These are phyloP conservation scores for Phalanger gymnotis DNA, from an alignment of 2,797 vertebrate genomes.

Conservation along the genomic window DNA sequence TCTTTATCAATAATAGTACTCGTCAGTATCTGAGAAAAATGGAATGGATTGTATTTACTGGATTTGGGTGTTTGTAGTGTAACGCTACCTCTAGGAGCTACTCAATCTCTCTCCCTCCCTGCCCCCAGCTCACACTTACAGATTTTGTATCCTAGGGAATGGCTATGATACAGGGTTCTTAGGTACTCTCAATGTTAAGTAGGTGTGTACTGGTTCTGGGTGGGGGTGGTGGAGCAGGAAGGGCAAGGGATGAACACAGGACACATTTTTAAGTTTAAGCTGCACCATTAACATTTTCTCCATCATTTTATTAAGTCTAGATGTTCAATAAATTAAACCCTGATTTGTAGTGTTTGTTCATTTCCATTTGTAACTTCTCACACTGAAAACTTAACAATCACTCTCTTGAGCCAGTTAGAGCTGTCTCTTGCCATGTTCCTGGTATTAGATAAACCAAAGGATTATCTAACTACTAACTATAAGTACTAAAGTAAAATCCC, in stretches of 20 bases:
- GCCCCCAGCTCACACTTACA: neutral
- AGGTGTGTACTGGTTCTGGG: neutral
- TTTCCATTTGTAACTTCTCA: neutral
- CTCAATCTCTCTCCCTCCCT: neutral
- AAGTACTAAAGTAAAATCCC: neutral
- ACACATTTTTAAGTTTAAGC: neutral
- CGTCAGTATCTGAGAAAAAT: neutral
- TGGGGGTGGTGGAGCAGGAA: neutral
- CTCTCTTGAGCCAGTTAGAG: neutral
- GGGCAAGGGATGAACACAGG: neutral
- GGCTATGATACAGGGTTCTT: neutral
- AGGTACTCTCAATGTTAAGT: neutral
- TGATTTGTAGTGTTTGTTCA: neutral
- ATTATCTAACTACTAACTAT: neutral
- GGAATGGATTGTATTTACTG: neutral
- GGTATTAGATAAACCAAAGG: neutral
- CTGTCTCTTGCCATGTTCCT: neutral
- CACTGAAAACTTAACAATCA: neutral
- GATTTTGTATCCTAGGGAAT: neutral
- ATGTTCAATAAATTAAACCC: neutral
- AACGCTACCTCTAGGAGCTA: neutral
- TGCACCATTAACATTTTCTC: neutral
- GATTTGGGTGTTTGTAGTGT: neutral
- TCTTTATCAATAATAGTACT: neutral
- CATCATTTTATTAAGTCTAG: neutral